phyloP scores from a whole-genome alignment of 2,113 vertebrate genomes.

The Struthidea cinerea region DNA sequence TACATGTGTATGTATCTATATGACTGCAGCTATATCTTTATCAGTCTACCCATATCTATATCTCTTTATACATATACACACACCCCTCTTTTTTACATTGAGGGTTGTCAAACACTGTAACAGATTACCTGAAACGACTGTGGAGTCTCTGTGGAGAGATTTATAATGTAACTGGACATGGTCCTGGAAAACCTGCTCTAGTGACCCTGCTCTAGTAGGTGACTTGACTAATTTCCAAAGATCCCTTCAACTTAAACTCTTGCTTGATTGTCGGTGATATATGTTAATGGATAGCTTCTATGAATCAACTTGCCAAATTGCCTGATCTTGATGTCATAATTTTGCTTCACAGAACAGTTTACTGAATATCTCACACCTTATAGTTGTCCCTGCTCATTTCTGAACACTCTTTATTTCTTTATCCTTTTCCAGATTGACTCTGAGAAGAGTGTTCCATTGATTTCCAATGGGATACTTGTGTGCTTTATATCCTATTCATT shows the following conservation, averaged over 20 bases:
- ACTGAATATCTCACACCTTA: background rate
- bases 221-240: background rate
- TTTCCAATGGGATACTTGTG: background rate
- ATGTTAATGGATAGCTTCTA: background rate
- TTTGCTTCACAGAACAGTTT: background rate
- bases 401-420: background rate
- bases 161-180: background rate
- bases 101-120: background rate
- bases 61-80: rapidly evolving
- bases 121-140: background rate
- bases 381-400: background rate
- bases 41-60: background rate
- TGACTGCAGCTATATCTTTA: background rate
- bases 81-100: rapidly evolving
- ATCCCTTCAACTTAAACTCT: background rate
- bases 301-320: background rate
- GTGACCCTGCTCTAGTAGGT: background rate
- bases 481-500: background rate
- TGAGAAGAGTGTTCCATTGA: background rate
- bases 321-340: background rate
- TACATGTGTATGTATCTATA: no score
- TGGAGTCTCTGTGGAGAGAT: background rate
- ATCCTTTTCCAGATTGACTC: background rate
- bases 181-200: background rate
- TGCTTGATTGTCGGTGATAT: background rate